Base-by-base conservation (phyloP, 2,113 vertebrate species). In the Callaeas wilsoni region DNA sequence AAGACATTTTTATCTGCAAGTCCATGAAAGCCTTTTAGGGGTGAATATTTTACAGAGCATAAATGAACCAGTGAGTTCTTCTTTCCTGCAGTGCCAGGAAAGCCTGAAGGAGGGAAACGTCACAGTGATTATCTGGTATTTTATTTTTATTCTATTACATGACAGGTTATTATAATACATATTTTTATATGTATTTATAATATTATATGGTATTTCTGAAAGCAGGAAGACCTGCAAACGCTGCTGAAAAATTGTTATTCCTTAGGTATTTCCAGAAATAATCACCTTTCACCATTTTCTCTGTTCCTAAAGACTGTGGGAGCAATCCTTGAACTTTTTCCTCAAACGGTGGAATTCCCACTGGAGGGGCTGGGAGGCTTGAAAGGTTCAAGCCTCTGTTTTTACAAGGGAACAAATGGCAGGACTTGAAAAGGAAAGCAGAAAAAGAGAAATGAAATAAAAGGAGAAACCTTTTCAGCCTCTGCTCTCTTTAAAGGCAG, bases 381-480 rank as follows among this genome's bases (percentile, higher is more conserved):
- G 80, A 83, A 80, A 92, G 55, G 44, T 81, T 88, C 22, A 27
- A 37, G 47, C 25, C 63, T 46, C 62, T 92, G 59, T 94, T 96
- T 96, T 91, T 49, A 84, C 64, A 86, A 90, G 82, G 39, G 39
- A 93, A 94, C 92, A 97, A 96, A 95, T 88, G 94, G 85, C 55
- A 74, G 64, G 2, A 44, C 74, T 69, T 27, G 20, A 16, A 37
- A 63, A 37, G 26, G 79, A 55, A 56, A 21, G 2, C 12, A 60
- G 8, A 23, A 90, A 89, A 77, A 80, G 39, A 22, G 8, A 67
- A 19, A 67, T 19, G 9, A 21, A 52, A 35, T 60, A 56, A 59
- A 77, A 49, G 22, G 32, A 69, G 14, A 73, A 95, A 30, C 7
- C 16, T 73, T 84, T 95, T 42, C 83, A 60, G 29, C 30, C 44